A percentile compares a stretch with the other conserved stretches of the same genome.
These are phyloP conservation scores for Oscheius sp. DNA, from an alignment of 2,888 invertebrate genomes.

Conservation along the genomic window DNA sequence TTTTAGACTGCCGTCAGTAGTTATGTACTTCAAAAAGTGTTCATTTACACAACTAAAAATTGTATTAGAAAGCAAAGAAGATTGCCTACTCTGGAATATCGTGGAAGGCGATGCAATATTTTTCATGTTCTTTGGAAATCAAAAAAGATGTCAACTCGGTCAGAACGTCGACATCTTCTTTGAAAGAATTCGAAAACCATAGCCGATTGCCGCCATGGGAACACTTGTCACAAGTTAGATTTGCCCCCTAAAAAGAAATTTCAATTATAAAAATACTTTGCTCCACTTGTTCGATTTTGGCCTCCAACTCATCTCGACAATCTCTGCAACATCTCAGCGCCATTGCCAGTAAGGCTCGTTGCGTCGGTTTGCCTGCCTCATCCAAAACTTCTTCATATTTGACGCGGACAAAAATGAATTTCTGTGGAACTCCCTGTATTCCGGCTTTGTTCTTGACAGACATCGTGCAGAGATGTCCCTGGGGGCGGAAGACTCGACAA, in stretches of 20 bases:
- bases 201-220: slow-evolving; percentile 16
- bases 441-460: slow-evolving; percentile 8
- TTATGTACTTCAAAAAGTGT: not conserved
- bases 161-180: slow-evolving; percentile 8
- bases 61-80: not conserved
- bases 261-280: too few species aligned
- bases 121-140: slow-evolving; percentile 16
- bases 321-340: slow-evolving; percentile 10
- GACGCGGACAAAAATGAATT: slow-evolving; percentile 19
- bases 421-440: slow-evolving; percentile 2
- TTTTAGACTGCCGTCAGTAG: not conserved
- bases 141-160: slow-evolving; percentile 1
- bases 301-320: not conserved
- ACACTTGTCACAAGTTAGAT: slow-evolving; percentile 24
- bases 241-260: not conserved
- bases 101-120: slow-evolving; percentile 15
- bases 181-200: slow-evolving; percentile 4
- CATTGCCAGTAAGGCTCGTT: slow-evolving; percentile 13
- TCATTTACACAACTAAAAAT: slow-evolving; percentile 15
- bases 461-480: slow-evolving; percentile 30
- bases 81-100: slow-evolving; percentile 22
- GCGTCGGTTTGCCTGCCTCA: not conserved
- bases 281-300: not conserved
- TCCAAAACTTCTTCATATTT: slow-evolving; percentile 8
- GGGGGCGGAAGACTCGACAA: slow-evolving; percentile 9